Percentiles rank a stretch among this genome's conserved stretches.
Conservation (phyloP, 2,113 vertebrate species). For the Planiliza haematocheilus region DNA sequence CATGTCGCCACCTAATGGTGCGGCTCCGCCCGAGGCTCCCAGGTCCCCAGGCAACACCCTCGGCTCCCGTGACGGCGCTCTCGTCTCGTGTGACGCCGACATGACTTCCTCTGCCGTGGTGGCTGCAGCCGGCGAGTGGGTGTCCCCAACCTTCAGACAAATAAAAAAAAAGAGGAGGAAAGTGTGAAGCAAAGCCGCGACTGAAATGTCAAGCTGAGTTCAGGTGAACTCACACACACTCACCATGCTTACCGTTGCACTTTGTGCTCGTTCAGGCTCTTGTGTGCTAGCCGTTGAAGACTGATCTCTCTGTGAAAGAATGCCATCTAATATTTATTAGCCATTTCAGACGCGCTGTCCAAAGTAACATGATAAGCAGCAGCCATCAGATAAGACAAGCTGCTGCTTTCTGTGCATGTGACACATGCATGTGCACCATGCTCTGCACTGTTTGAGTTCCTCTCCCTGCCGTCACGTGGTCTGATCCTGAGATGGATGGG, state of each 20-base stretch:
- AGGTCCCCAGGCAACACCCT: slow-evolving; percentile 74
- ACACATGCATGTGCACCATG: neutral
- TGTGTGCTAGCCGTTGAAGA: slow-evolving; percentile 56
- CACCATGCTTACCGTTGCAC: slow-evolving; percentile 58
- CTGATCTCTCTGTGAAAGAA: slow-evolving; percentile 69
- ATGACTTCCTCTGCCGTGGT: slow-evolving; percentile 93
- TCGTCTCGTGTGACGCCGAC: slow-evolving; percentile 78
- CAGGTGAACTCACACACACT: slow-evolving; percentile 1
- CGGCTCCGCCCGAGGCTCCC: slow-evolving; percentile 63
- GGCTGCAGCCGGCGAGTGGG: slow-evolving; percentile 87
- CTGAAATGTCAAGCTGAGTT: neutral
- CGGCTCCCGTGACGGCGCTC: slow-evolving; percentile 74
- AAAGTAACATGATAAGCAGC: slow-evolving; percentile 57
- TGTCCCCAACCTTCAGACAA: slow-evolving; percentile 85
- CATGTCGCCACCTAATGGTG: slow-evolving; percentile 73
- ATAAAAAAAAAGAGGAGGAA: too few relatives aligned
- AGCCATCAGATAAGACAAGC: slow-evolving; percentile 35
- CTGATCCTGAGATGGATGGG: too few relatives aligned
- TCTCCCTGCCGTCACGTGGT: too few relatives aligned
- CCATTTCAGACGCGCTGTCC: slow-evolving; percentile 43
- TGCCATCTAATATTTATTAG: slow-evolving; percentile 73
- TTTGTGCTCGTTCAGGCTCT: slow-evolving; percentile 66
- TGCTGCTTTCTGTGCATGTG: neutral
- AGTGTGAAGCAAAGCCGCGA: neutral
- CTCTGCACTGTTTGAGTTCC: too few relatives aligned